Percentiles rank a stretch among this genome's conserved stretches.
Conservation (phyloP, 1,140 invertebrate species). For the Drosophila ogumai region DNA sequence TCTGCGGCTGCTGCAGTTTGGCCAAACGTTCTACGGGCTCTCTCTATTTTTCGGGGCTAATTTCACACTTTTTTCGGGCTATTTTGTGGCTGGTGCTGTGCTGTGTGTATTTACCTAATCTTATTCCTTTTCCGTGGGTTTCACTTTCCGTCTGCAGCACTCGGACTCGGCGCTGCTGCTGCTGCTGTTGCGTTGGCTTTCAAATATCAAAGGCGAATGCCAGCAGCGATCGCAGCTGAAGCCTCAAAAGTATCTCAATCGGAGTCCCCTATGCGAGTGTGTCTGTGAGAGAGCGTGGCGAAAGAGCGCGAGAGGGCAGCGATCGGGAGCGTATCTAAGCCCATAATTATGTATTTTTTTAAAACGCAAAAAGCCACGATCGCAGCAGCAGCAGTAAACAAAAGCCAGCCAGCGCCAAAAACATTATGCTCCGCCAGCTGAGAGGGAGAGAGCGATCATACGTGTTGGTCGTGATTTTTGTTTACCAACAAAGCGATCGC, state of each 20-base stretch:
- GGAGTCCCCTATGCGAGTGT: constrained; percentile 8
- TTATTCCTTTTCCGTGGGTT: constrained; percentile 38
- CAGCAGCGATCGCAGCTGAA: constrained; percentile 58
- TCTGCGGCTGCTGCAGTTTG: constrained; percentile 43
- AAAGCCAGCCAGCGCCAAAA: constrained; percentile 57
- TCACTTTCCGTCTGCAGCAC: constrained; percentile 74
- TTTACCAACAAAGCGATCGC: constrained; percentile 69
- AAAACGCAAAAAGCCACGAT: constrained; percentile 73
- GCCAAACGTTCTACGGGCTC: constrained; percentile 37
- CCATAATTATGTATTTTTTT: constrained; percentile 83
- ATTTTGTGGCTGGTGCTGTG: constrained; percentile 10
- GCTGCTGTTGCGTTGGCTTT: constrained; percentile 64
- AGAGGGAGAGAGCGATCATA: constrained; percentile 61
- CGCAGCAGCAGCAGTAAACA: constrained; percentile 43
- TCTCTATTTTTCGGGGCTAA: constrained; percentile 22
- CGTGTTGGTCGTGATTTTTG: constrained; percentile 73
- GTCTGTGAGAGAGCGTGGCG: constrained; percentile 7
- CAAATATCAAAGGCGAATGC: constrained; percentile 79
- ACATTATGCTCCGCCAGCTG: constrained; percentile 72
- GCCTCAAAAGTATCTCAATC: constrained; percentile 54
- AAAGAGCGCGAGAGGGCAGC: constrained; percentile 9
- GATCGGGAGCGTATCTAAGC: constrained; percentile 69
- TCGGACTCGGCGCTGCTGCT: constrained; percentile 38
- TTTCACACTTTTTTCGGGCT: constrained; percentile 21
- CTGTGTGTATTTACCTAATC: constrained; percentile 60